phyloP scores from a whole-genome alignment of 2,113 vertebrate species.

The Ciconia maguari region DNA sequence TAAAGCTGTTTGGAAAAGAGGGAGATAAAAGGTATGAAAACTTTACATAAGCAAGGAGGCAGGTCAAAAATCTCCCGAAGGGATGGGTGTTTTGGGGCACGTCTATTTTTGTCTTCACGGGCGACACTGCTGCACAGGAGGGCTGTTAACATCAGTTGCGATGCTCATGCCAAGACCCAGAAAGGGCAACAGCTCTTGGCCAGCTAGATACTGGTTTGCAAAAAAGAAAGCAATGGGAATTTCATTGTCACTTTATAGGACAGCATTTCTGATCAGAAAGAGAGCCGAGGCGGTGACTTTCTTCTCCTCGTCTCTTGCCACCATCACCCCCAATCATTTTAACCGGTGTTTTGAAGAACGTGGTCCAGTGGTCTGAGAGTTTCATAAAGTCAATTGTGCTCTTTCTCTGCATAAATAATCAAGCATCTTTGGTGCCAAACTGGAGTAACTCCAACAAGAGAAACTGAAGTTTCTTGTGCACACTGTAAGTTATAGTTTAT shows the following conservation, averaged over 20 bases:
- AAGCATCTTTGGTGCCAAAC: not conserved
- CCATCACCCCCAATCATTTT: not conserved
- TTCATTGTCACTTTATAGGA: not conserved
- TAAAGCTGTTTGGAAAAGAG: not conserved
- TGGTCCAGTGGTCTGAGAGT: too few species aligned
- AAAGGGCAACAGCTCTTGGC: not conserved
- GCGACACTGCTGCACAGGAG: not conserved
- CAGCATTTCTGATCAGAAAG: not conserved
- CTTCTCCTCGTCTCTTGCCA: not conserved
- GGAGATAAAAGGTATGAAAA: not conserved
- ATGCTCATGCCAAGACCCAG: not conserved
- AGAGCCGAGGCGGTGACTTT: not conserved
- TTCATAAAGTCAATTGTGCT: not conserved
- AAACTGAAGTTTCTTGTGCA: not conserved
- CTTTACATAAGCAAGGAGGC: not conserved
- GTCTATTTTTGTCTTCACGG: not conserved
- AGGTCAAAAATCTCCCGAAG: conserved; percentile 25
- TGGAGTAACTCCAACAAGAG: not conserved
- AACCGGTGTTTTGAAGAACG: not conserved
- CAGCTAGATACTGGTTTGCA: not conserved
- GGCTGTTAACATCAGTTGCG: not conserved
- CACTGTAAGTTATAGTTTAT: not conserved
- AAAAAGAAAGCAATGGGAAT: not conserved
- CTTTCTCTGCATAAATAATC: not conserved
- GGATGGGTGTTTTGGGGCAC: not conserved